phyloP scores from a whole-genome alignment of 2,888 invertebrate species.

The Adelphocoris suturalis region DNA sequence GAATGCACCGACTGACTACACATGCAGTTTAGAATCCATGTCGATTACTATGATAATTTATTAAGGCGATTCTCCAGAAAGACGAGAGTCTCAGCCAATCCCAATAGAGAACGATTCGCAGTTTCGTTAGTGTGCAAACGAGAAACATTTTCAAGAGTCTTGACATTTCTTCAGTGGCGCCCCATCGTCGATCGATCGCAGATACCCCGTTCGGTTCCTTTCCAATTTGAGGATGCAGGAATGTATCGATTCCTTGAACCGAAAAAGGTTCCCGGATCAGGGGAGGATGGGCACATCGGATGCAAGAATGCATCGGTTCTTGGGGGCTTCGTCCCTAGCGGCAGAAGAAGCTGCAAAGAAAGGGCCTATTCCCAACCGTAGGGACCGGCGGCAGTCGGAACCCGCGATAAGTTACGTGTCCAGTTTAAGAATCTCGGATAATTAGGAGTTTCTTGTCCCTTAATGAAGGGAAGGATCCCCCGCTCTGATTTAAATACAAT shows the following conservation, averaged over 20 bases:
- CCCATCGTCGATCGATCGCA: constrained; percentile 15
- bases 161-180: constrained; percentile 24
- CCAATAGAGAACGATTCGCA: background rate
- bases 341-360: background rate
- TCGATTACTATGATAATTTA: no score
- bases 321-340: background rate
- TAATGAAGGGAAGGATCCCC: constrained; percentile 65
- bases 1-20: no score
- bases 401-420: constrained; percentile 71
- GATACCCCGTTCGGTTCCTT: constrained; percentile 27
- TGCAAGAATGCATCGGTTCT: constrained; percentile 56
- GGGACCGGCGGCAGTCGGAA: constrained; percentile 33
- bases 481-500: constrained; percentile 73
- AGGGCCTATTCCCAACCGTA: background rate
- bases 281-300: background rate
- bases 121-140: background rate
- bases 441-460: constrained; percentile 70
- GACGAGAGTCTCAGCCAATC: no score
- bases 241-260: constrained; percentile 65
- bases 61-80: no score
- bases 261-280: constrained; percentile 2
- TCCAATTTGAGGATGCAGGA: constrained; percentile 25
- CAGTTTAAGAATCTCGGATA: constrained; percentile 67
- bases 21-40: no score
- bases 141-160: constrained; percentile 10